phyloP scores from a whole-genome alignment of 2,888 invertebrate genomes.

The Trissolcus brochymenae region DNA sequence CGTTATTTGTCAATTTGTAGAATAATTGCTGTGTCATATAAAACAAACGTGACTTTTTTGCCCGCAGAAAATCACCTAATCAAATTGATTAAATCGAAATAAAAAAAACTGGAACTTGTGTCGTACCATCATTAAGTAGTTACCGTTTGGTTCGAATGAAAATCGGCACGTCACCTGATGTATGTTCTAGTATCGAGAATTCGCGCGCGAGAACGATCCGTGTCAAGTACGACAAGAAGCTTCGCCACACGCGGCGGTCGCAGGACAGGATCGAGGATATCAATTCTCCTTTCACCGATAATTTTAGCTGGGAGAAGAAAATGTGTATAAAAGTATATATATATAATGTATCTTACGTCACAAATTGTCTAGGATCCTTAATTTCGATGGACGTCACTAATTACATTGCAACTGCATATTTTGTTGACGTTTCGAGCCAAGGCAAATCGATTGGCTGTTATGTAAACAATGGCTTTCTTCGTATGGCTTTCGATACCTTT shows the following conservation, averaged over 20 bases:
- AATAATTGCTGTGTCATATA: neutral
- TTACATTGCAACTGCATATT: conserved; percentile 23
- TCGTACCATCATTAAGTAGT: conserved; percentile 18
- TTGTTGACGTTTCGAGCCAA: conserved; percentile 18
- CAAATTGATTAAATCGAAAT: conserved; percentile 27
- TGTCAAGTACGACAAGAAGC: conserved; percentile 55
- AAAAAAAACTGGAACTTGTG: conserved; percentile 26
- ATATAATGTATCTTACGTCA: conserved; percentile 29
- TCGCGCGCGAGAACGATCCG: conserved; percentile 39
- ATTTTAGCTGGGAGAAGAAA: neutral
- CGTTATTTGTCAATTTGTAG: too few relatives aligned
- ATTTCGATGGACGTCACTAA: conserved; percentile 23
- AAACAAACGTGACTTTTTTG: conserved; percentile 3
- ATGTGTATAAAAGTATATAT: too few relatives aligned
- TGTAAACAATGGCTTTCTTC: conserved; percentile 40
- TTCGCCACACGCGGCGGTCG: conserved; percentile 12
- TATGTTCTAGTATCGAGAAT: conserved; percentile 44
- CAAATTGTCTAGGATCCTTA: conserved; percentile 18
- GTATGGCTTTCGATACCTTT: conserved; percentile 11
- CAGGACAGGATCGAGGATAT: conserved; percentile 45
- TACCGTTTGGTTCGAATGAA: conserved; percentile 23
- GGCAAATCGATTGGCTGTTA: conserved; percentile 23
- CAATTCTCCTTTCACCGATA: conserved; percentile 40
- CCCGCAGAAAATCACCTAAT: conserved; percentile 3
- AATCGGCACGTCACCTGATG: conserved; percentile 29